Percentiles rank a stretch among this genome's conserved stretches.
These are phyloP conservation scores for Melanocharis versteri DNA, from an alignment of 2,113 vertebrate genomes.

Conservation along the genomic window DNA sequence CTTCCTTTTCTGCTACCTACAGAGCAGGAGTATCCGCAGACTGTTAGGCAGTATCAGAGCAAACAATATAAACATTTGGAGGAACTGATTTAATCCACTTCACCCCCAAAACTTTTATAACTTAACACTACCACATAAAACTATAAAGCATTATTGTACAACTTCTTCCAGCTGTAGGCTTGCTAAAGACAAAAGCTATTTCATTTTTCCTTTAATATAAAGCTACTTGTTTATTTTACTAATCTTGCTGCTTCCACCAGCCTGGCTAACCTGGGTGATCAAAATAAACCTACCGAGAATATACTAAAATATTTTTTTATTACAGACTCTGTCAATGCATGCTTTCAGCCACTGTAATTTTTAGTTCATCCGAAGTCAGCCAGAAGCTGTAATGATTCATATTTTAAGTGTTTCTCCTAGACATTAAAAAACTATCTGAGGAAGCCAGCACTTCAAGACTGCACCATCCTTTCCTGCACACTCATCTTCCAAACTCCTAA, in stretches of 20 bases:
- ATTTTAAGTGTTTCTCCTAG: background rate
- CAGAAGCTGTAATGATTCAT: constrained; percentile 8
- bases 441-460: background rate
- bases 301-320: background rate
- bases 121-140: background rate
- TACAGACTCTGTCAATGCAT: background rate
- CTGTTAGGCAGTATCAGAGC: background rate
- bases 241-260: background rate
- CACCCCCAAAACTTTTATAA: background rate
- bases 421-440: background rate
- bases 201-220: background rate
- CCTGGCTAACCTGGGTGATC: background rate
- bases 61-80: background rate
- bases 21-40: background rate
- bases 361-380: background rate
- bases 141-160: background rate
- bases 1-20: background rate
- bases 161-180: background rate
- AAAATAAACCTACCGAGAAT: background rate
- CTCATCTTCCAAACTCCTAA: background rate
- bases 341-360: constrained; percentile 14
- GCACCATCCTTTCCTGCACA: background rate
- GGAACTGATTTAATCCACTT: background rate
- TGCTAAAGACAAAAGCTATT: background rate
- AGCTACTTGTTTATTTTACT: background rate